A percentile compares a stretch with the other conserved stretches of the same genome.
Evolutionary conservation across 2,113 vertebrate genomes (phyloP).

Genomic region (Macrotis lagotis): DNA sequence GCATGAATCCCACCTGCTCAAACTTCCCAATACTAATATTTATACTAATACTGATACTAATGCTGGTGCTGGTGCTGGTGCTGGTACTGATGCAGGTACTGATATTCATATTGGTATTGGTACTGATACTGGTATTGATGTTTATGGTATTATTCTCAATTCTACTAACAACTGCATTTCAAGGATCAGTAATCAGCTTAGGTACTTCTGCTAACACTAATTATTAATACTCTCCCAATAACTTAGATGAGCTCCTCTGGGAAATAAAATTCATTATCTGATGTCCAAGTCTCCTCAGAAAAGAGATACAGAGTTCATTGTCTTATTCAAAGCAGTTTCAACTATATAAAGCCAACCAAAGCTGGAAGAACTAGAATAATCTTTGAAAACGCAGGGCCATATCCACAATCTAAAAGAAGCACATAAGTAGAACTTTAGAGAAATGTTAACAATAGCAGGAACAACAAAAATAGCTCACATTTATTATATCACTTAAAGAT

Average conservation of each 20-base stretch:
- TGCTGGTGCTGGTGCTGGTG: too few relatives aligned
- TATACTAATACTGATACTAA: too few relatives aligned
- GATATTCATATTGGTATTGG: too few relatives aligned
- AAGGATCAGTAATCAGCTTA: neutral
- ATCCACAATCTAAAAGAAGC: neutral
- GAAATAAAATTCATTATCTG: neutral
- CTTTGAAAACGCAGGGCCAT: neutral
- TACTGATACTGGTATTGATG: neutral
- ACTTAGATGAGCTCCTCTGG: neutral
- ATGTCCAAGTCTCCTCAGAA: neutral
- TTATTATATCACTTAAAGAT: neutral
- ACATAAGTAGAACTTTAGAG: neutral
- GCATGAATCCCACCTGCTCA: neutral
- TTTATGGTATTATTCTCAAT: neutral
- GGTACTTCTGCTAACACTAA: neutral
- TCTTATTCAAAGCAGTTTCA: neutral
- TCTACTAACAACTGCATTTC: neutral
- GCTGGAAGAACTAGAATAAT: neutral
- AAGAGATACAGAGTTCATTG: neutral
- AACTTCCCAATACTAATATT: neutral
- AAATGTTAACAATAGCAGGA: neutral
- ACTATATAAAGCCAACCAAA: neutral
- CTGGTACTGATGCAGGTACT: too few relatives aligned
- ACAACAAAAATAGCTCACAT: neutral
- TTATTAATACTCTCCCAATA: neutral